phyloP scores from a whole-genome alignment of 2,113 vertebrate genomes.

The Tringa solitaria region DNA sequence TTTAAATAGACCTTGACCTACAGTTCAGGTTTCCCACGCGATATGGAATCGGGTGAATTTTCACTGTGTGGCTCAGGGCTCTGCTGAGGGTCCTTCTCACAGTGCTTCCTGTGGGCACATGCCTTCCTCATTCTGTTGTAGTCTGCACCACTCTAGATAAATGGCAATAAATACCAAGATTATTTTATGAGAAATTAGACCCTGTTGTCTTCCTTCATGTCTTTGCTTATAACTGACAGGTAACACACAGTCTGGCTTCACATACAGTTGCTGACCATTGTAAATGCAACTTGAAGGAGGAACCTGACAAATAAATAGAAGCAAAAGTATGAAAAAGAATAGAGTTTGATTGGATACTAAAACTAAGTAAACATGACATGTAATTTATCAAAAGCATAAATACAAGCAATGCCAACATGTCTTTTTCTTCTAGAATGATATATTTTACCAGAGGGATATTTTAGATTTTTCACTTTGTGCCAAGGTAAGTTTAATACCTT shows the following conservation, averaged over 20 bases:
- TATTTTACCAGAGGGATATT: constrained; percentile 64
- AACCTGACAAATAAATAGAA: constrained; percentile 7
- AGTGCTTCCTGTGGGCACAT: background rate
- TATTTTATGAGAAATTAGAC: background rate
- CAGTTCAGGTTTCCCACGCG: background rate
- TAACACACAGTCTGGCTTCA: background rate
- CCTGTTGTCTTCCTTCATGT: background rate
- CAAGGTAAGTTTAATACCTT: constrained; percentile 71
- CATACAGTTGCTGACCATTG: background rate
- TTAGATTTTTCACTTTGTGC: constrained; percentile 69
- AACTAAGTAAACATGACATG: constrained; percentile 56
- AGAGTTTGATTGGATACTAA: constrained; percentile 19
- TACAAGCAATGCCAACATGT: constrained; percentile 29
- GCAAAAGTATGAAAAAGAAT: background rate
- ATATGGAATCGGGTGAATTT: background rate
- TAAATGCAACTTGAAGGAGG: background rate
- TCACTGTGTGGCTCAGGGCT: background rate
- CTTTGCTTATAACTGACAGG: background rate
- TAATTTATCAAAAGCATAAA: constrained; percentile 65
- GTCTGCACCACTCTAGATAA: background rate
- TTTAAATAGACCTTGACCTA: background rate
- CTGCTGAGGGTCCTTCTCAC: background rate
- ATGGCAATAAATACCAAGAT: background rate
- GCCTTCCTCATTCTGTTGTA: background rate
- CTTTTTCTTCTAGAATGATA: constrained; percentile 43